phyloP scores from a whole-genome alignment of 2,113 vertebrate species.

The Passer montanus region DNA sequence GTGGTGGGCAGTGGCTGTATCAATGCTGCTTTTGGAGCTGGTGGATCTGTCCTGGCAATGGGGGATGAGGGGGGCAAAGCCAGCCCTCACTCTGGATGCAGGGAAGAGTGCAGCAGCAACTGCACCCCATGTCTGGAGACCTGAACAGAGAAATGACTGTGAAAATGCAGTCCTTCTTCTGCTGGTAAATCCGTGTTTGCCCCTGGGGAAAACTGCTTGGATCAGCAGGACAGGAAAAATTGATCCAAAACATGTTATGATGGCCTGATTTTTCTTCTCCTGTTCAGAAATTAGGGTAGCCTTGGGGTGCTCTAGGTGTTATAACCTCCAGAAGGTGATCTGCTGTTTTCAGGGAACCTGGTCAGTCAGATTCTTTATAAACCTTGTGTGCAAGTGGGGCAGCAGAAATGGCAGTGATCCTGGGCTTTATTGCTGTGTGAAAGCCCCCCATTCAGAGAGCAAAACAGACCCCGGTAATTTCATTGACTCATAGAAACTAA shows the following conservation, averaged over 20 bases:
- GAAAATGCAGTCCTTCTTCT: not conserved
- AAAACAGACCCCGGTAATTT: not conserved
- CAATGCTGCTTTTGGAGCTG: not conserved
- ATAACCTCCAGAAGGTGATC: not conserved
- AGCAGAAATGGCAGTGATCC: not conserved
- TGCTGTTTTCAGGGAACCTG: not conserved
- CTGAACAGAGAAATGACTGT: not conserved
- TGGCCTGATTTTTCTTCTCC: not conserved
- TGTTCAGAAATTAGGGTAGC: not conserved
- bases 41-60: not conserved
- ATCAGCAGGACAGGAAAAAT: not conserved
- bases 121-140: not conserved
- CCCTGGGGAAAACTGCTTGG: not conserved
- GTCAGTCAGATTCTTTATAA: not conserved
- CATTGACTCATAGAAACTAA: not conserved
- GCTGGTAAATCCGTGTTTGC: not conserved
- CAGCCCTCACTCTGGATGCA: not conserved
- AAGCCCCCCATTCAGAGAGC: not conserved
- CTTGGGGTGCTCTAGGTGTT: not conserved
- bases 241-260: not conserved
- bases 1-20: accelerated
- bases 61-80: not conserved
- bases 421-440: not conserved
- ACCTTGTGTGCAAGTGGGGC: not conserved
- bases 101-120: not conserved